These are phyloP conservation scores for Drosophila mayri DNA, from an alignment of 1,140 invertebrate genomes.

Conservation along the genomic window DNA sequence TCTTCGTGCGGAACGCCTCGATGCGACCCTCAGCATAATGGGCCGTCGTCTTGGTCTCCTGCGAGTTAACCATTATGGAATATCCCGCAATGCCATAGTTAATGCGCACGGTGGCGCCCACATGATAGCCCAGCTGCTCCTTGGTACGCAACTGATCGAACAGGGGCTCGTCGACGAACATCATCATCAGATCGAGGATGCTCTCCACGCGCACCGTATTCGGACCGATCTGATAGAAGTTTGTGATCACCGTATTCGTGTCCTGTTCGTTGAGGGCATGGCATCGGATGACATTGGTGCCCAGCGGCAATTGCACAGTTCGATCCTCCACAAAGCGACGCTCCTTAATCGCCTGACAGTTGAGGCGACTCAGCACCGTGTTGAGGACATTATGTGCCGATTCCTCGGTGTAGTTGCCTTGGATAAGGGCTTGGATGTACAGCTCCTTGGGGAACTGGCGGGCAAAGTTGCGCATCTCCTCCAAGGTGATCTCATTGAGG, in stretches of 20 bases:
- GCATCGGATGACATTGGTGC: slow-evolving; percentile 88
- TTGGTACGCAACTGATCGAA: slow-evolving; percentile 95
- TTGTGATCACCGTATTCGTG: slow-evolving; percentile 93
- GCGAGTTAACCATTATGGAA: slow-evolving; percentile 90
- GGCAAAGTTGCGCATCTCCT: slow-evolving; percentile 88
- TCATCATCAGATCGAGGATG: slow-evolving; percentile 91
- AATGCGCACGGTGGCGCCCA: slow-evolving; percentile 88
- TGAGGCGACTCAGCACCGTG: slow-evolving; percentile 75
- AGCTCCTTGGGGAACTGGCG: slow-evolving; percentile 87
- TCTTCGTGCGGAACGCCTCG: slow-evolving; percentile 90
- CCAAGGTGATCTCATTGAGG: slow-evolving; percentile 87
- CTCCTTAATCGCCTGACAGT: slow-evolving; percentile 72
- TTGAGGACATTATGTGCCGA: slow-evolving; percentile 87
- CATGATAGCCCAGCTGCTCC: slow-evolving; percentile 95
- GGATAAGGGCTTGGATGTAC: slow-evolving; percentile 90
- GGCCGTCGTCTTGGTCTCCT: slow-evolving; percentile 90
- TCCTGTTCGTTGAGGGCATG: slow-evolving; percentile 90
- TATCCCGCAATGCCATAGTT: slow-evolving; percentile 91
- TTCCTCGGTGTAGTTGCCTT: slow-evolving; percentile 90
- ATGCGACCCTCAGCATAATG: slow-evolving; percentile 91
- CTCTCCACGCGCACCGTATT: slow-evolving; percentile 88
- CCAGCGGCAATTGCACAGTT: slow-evolving; percentile 87
- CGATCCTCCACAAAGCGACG: slow-evolving; percentile 67
- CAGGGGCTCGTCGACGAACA: slow-evolving; percentile 93
- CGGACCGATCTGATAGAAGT: slow-evolving; percentile 94